Evolutionary conservation across 64 coral and sea anemone species (phyloP).

Genomic region (Porites lutea): DNA sequence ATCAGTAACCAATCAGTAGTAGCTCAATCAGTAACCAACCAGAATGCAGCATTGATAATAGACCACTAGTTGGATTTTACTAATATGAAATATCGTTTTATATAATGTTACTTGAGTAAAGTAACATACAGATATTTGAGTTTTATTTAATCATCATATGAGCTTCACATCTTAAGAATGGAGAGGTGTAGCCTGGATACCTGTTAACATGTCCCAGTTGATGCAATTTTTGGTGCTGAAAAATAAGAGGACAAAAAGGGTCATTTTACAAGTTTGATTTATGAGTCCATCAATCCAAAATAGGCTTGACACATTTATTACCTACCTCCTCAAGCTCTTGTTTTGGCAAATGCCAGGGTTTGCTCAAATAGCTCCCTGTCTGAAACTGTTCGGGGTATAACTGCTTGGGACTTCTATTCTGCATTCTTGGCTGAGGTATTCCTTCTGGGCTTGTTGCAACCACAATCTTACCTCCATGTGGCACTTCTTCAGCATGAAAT

Average conservation of each 20-base stretch:
- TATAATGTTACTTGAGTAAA: too few species aligned
- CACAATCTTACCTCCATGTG: constrained; percentile 2
- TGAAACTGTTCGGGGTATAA: constrained; percentile 39
- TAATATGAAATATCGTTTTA: too few species aligned
- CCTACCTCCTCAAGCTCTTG: constrained; percentile 49
- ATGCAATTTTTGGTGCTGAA: constrained; percentile 1
- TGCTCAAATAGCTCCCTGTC: not conserved
- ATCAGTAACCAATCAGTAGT: too few species aligned
- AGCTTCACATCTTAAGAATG: too few species aligned
- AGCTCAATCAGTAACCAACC: too few species aligned
- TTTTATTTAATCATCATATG: too few species aligned
- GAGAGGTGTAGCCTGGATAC: not conserved
- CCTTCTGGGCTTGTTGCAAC: constrained; percentile 27
- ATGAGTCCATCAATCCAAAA: too few species aligned
- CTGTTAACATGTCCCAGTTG: not conserved
- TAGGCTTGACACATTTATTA: not conserved
- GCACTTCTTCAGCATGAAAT: not conserved
- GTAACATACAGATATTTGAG: too few species aligned
- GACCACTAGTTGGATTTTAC: too few species aligned
- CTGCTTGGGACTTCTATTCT: not conserved
- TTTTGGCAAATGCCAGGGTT: not conserved
- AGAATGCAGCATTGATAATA: too few species aligned
- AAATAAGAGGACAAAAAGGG: not conserved
- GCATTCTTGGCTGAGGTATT: constrained; percentile 9
- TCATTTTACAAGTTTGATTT: too few species aligned